These are phyloP conservation scores for Ectemnius lituratus DNA, from an alignment of 2,888 invertebrate genomes.

Conservation along the genomic window DNA sequence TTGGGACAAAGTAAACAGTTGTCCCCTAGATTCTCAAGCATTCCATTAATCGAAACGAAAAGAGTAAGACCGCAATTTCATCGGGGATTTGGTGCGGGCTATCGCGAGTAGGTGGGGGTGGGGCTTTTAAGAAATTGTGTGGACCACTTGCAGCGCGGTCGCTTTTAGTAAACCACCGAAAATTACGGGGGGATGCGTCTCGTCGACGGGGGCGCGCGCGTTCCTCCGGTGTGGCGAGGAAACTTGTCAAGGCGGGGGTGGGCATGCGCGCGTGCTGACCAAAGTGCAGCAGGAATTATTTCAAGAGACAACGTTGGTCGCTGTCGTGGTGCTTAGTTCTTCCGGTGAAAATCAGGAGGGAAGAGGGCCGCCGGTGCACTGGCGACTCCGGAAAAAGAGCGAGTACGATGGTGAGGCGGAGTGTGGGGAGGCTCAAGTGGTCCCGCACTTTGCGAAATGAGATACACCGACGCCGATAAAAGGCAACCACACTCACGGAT, in stretches of 20 bases:
- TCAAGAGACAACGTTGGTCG: slow-evolving; percentile 7
- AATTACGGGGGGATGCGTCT: slow-evolving; percentile 19
- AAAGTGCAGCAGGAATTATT: slow-evolving; percentile 27
- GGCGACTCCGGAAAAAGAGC: slow-evolving; percentile 4
- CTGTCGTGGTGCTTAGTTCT: not conserved
- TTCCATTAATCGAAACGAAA: too few species aligned
- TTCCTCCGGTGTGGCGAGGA: not conserved
- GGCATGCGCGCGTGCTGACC: slow-evolving; percentile 1
- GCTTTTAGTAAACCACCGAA: slow-evolving; percentile 16
- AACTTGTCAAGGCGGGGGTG: not conserved
- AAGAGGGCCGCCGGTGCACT: slow-evolving; percentile 40
- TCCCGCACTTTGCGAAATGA: slow-evolving; percentile 61
- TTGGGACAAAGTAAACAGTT: too few species aligned
- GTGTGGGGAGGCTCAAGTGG: slow-evolving; percentile 42
- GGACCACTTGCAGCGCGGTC: slow-evolving; percentile 9
- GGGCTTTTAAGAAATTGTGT: slow-evolving; percentile 5
- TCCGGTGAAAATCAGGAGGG: slow-evolving; percentile 43
- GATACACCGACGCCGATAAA: slow-evolving; percentile 58
- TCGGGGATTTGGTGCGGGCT: too few species aligned
- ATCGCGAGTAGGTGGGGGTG: too few species aligned
- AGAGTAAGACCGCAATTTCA: too few species aligned
- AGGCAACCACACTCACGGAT: slow-evolving; percentile 47
- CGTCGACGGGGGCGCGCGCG: not conserved
- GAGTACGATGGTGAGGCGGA: slow-evolving; percentile 18
- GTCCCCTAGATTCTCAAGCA: too few species aligned